These are phyloP conservation scores for Cyrtonyx montezumae DNA, from an alignment of 2,113 vertebrate genomes.

Conservation along the genomic window DNA sequence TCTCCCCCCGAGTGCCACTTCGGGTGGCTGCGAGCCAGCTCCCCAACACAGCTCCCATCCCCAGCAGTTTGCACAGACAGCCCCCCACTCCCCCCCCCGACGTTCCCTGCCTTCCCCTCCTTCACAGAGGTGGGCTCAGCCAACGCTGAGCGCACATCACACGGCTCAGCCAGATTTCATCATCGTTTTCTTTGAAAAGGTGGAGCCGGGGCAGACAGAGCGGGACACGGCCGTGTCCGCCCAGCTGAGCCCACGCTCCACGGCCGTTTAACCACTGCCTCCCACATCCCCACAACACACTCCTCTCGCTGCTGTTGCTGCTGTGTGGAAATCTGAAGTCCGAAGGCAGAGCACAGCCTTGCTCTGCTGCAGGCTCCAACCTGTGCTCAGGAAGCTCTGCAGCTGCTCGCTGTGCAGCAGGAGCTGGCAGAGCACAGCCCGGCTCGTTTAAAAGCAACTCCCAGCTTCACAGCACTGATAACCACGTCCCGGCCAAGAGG, in stretches of 20 bases:
- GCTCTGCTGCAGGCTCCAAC: not conserved
- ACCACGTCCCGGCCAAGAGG: not conserved
- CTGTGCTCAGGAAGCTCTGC: not conserved
- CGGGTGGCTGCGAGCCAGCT: not conserved
- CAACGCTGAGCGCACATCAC: not conserved
- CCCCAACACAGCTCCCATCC: not conserved
- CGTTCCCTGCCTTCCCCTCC: not conserved
- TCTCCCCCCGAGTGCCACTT: accelerated
- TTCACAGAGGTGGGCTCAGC: not conserved
- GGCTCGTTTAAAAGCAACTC: not conserved
- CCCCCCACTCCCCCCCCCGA: too few relatives aligned
- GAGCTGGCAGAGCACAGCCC: not conserved
- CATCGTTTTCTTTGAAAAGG: not conserved
- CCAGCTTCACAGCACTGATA: not conserved
- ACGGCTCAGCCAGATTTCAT: not conserved
- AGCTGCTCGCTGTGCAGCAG: not conserved
- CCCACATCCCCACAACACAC: not conserved
- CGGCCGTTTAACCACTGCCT: not conserved
- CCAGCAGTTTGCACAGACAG: too few relatives aligned
- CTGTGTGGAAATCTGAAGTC: not conserved
- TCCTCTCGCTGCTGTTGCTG: not conserved
- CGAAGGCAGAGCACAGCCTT: not conserved
- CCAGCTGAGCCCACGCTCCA: not conserved
- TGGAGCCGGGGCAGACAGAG: not conserved
- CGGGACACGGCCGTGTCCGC: accelerated